Evolutionary conservation across 1,140 invertebrate species (phyloP), one percentile per base, ranked within the genome.

Genomic region (Araneus ventricosus): DNA sequence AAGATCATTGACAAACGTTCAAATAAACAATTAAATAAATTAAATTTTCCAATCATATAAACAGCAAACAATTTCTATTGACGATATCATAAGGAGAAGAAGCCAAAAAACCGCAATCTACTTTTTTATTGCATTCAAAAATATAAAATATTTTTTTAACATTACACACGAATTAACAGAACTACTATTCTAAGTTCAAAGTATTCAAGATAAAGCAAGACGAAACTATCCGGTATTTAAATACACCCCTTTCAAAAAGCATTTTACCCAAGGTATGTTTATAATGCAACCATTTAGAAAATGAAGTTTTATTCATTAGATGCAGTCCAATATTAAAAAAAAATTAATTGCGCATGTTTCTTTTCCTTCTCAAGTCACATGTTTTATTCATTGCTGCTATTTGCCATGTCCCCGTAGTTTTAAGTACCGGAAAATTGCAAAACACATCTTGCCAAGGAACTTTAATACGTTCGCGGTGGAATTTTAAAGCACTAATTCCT

Each of bases 341-440:
- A 37, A 30, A 75, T 61, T 75, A 75, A 75, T 75, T 75, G 67
- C 30, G 17, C 67, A 8, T 34, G 27, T 37, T 75, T 30, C 30
- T 75, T 75, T 75, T 75, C 34, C 27, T 75, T 14, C 17, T 17
- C 27, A 34, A 20, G 27, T 34, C 17, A 30, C 67, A 75, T 34
- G 67, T 75, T 75, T 75, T 75, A 75, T 75, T 75, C 67, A 75
- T 34, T 75, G 17, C 30, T 75, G 67, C 67, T 75, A 75, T 75
- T 75, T 75, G 30, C 20, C 17, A 75, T 34, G 14, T 14, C 5
- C 67, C 14, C 27, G 67, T 30, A 27, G 17, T 75, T 75, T 75
- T 75, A 75, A 75, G 67, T 75, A 75, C 67, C 67, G 67, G 67
- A 75, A 75, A 75, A 75, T 75, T 75, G 14, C 67, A 75, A 30